These are phyloP conservation scores for Benthosema pterotum DNA, from an alignment of 2,797 vertebrate species.

Conservation along the genomic window DNA sequence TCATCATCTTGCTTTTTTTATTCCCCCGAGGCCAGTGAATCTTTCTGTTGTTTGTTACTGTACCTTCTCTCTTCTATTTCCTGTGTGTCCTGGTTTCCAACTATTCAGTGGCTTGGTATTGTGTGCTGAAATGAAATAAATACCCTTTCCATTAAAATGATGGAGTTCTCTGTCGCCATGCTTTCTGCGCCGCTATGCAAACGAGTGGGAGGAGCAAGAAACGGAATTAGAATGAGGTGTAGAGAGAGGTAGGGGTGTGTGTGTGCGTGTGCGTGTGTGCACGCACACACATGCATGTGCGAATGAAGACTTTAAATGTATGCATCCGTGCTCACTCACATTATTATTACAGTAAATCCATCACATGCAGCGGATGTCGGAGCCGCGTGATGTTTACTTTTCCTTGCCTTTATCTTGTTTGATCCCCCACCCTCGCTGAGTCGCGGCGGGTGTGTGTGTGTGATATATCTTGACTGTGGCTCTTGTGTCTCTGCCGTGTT, in stretches of 20 bases:
- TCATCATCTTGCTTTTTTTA: not conserved
- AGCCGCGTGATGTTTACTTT: not conserved
- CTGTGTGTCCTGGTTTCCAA: constrained; percentile 80
- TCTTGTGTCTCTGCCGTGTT: no score
- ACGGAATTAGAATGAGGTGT: not conserved
- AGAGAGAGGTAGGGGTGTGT: not conserved
- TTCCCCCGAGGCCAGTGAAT: constrained; percentile 59
- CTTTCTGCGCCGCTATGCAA: constrained; percentile 12
- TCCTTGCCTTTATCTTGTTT: not conserved
- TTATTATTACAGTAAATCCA: no score
- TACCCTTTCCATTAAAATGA: constrained; percentile 71
- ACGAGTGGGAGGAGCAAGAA: not conserved
- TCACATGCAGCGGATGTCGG: not conserved
- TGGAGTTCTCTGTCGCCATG: not conserved
- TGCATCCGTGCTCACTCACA: not conserved
- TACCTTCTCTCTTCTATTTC: constrained; percentile 73
- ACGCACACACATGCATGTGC: not conserved
- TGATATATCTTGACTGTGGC: no score
- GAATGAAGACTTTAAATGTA: not conserved
- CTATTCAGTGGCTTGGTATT: constrained; percentile 86
- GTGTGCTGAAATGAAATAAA: constrained; percentile 89
- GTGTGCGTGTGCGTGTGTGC: not conserved
- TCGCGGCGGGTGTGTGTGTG: no score
- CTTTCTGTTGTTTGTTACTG: constrained; percentile 44
- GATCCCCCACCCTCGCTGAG: no score